Evolutionary conservation across 2,113 vertebrate genomes (phyloP).

Genomic region (Gopherus evgoodei): DNA sequence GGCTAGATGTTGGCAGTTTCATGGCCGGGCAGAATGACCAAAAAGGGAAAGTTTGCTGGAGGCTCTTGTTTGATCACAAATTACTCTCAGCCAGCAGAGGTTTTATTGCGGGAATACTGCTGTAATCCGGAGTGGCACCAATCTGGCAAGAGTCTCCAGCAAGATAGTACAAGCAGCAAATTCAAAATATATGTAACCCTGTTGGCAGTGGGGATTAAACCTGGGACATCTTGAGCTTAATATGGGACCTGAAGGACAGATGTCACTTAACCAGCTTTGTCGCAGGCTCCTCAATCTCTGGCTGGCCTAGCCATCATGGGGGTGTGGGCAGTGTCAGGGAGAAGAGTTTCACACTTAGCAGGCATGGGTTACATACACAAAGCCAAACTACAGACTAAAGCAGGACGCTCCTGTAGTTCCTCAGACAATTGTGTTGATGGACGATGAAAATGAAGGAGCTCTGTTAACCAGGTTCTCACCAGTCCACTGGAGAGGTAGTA

Average conservation of each 20-base stretch:
- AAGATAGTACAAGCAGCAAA: not conserved
- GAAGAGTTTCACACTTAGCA: not conserved
- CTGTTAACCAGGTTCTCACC: not conserved
- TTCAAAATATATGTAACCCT: not conserved
- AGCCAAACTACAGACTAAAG: not conserved
- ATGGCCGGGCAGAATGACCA: too few relatives aligned
- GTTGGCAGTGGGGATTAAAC: too few relatives aligned
- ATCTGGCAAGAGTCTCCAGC: not conserved
- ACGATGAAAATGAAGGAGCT: not conserved
- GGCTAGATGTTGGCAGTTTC: too few relatives aligned
- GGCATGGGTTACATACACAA: fast-evolving
- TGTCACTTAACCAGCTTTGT: not conserved
- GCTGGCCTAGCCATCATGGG: not conserved
- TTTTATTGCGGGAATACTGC: not conserved
- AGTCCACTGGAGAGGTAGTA: not conserved
- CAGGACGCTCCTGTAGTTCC: not conserved
- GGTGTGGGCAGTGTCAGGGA: too few relatives aligned
- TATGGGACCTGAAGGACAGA: not conserved
- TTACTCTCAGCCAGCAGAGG: not conserved
- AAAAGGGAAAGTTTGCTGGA: too few relatives aligned
- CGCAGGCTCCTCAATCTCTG: not conserved
- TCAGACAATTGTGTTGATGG: fast-evolving
- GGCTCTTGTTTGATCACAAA: not conserved
- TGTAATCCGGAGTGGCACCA: too few relatives aligned
- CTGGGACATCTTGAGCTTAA: not conserved